Evolutionary conservation across 2,888 invertebrate genomes (phyloP).

Genomic region (Thymelicus acteon): DNA sequence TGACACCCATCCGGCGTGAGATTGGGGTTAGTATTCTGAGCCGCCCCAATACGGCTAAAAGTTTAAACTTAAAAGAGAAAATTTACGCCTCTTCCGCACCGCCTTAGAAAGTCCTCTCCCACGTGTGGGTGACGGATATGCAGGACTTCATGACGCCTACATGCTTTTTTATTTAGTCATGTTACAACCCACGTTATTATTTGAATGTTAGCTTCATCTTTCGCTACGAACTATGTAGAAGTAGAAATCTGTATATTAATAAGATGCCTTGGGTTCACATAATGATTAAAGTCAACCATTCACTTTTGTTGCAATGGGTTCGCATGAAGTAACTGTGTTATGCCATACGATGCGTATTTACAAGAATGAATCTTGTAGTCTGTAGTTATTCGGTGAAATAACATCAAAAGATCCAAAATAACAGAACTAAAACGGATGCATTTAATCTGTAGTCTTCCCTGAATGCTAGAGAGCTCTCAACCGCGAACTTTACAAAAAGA

Average conservation of each 20-base stretch:
- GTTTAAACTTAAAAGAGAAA: no score
- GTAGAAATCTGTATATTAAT: neutral
- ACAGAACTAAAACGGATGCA: neutral
- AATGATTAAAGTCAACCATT: constrained; percentile 1
- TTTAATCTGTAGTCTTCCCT: constrained; percentile 13
- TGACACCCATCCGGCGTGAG: no score
- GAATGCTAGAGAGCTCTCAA: neutral
- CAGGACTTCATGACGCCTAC: constrained; percentile 67
- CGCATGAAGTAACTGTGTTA: neutral
- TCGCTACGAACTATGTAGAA: constrained; percentile 12
- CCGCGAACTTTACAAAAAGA: constrained; percentile 15
- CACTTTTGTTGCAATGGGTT: neutral
- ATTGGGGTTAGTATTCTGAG: no score
- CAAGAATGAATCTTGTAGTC: neutral
- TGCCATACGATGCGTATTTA: neutral
- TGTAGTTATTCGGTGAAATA: neutral
- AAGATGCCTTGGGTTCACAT: neutral
- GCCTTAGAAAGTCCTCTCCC: constrained; percentile 35
- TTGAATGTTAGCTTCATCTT: constrained; percentile 25
- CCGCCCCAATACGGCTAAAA: no score
- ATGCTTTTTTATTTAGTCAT: constrained; percentile 47
- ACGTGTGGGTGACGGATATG: constrained; percentile 71
- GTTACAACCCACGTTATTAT: constrained; percentile 52
- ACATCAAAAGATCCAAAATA: constrained; percentile 1
- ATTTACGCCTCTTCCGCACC: no score